Conservation (phyloP, 1,140 invertebrate genomes). For the Watersipora subatra region DNA sequence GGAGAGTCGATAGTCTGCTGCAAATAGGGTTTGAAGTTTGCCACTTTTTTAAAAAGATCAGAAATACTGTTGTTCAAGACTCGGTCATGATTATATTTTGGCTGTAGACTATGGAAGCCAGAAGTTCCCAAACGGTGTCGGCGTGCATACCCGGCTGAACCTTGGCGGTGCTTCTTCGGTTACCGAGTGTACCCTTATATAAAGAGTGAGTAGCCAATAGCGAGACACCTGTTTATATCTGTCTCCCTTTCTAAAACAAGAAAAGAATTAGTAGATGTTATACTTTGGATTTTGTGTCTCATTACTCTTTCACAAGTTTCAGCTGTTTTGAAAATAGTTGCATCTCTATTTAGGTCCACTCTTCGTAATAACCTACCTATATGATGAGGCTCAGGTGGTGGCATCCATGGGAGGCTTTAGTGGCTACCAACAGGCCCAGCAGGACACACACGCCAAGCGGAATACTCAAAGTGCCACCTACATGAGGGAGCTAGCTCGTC, state of each 20-base stretch:
- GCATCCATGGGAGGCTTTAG: conserved; percentile 58
- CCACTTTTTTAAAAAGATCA: too few species aligned
- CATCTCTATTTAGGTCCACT: conserved; percentile 54
- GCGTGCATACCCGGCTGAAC: conserved; percentile 53
- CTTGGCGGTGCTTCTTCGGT: conserved; percentile 82
- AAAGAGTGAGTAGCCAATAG: conserved; percentile 52
- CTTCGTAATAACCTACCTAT: conserved; percentile 87
- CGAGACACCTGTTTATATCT: background rate
- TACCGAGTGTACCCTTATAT: conserved; percentile 74
- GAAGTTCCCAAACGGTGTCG: conserved; percentile 61
- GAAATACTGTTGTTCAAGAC: too few species aligned
- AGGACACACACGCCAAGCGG: background rate
- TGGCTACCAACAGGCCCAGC: background rate
- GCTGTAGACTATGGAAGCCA: conserved; percentile 59
- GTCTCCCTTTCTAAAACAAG: background rate
- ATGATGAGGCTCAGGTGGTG: conserved; percentile 83
- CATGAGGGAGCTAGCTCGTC: conserved; percentile 73
- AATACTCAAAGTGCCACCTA: background rate
- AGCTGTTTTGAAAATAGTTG: background rate
- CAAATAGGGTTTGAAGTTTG: too few species aligned
- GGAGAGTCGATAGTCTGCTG: too few species aligned
- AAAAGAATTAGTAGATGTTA: background rate
- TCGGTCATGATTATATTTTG: conserved; percentile 3
- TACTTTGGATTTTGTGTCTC: background rate
- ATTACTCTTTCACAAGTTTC: background rate